These are phyloP conservation scores for Emys orbicularis DNA, from an alignment of 2,797 vertebrate species.

Conservation along the genomic window DNA sequence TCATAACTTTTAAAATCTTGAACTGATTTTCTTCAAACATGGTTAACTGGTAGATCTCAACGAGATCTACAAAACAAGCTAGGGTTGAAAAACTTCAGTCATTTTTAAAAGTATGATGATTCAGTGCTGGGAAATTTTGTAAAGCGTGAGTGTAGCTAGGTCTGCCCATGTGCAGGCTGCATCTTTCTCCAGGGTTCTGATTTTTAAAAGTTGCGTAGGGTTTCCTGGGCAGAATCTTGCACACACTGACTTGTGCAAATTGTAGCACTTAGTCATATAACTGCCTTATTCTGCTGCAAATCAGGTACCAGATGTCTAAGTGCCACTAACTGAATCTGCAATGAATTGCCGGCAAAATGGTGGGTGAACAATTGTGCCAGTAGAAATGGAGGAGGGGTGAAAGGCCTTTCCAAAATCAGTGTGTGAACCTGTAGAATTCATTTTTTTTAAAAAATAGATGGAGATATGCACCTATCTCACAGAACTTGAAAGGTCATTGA, in stretches of 20 bases:
- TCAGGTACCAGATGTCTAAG: background rate
- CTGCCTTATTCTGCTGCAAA: background rate
- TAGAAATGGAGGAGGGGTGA: background rate
- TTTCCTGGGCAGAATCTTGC: background rate
- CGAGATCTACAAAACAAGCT: background rate
- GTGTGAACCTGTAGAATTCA: background rate
- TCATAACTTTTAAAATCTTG: background rate
- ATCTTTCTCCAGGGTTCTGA: background rate
- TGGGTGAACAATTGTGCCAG: background rate
- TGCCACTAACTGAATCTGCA: background rate
- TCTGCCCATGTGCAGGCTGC: background rate
- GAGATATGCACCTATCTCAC: no score
- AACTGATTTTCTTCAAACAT: background rate
- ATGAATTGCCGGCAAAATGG: background rate
- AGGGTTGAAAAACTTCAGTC: background rate
- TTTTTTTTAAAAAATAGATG: no score
- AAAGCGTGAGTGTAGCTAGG: background rate
- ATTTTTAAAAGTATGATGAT: background rate
- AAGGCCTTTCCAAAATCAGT: background rate
- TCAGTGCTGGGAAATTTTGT: background rate
- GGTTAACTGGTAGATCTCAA: background rate
- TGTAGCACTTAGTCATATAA: background rate
- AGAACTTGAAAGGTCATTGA: no score
- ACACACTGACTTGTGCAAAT: background rate
- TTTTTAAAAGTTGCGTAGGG: background rate